Conservation (phyloP, 2,797 vertebrate genomes). For the Xerus rutilus region DNA sequence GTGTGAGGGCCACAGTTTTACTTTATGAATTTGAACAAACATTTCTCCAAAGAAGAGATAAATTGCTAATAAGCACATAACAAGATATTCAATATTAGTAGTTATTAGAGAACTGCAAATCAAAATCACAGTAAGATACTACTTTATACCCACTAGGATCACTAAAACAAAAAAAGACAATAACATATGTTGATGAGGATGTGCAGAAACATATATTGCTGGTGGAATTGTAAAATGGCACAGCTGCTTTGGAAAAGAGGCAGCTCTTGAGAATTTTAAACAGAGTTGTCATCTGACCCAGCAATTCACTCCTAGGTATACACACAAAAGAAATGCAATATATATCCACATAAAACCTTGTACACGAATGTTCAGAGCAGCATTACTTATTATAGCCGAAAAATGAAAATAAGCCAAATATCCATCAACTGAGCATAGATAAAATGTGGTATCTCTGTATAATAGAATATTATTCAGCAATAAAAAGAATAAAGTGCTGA, state of each 20-base stretch:
- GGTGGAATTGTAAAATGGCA: neutral
- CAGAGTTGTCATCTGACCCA: neutral
- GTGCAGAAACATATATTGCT: neutral
- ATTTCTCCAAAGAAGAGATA: constrained; percentile 32
- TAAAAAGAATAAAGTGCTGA: constrained; percentile 1
- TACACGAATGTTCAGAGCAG: neutral
- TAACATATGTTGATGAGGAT: neutral
- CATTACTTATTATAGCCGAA: neutral
- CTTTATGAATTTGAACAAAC: neutral
- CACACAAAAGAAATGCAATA: neutral
- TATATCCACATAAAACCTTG: neutral
- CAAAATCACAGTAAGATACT: neutral
- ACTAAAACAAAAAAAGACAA: neutral
- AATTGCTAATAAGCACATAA: neutral
- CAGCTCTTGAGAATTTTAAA: constrained; percentile 1
- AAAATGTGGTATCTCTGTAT: neutral
- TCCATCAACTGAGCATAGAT: neutral
- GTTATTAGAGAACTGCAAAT: neutral
- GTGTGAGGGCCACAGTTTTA: neutral
- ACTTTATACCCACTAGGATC: neutral
- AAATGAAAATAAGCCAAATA: neutral
- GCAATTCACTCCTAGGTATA: neutral
- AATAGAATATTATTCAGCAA: neutral
- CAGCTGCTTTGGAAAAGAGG: constrained; percentile 9
- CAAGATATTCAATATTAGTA: neutral